These are phyloP conservation scores for Armadillidium nasatum DNA, from an alignment of 1,140 invertebrate species.

Conservation along the genomic window DNA sequence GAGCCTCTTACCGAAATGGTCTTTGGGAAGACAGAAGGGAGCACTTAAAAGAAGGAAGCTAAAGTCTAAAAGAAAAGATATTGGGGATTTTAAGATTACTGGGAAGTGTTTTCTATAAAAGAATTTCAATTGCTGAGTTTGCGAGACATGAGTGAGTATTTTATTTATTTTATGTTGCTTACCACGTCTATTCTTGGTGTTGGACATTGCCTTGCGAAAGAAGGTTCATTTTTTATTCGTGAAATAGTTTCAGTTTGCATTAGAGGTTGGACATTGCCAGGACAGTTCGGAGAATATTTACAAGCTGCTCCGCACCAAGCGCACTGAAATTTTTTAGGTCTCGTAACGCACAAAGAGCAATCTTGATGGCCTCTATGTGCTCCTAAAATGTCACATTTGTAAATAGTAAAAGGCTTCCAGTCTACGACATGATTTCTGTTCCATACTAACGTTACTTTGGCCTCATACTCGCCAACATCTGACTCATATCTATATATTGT, in stretches of 20 bases:
- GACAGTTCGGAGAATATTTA: slow-evolving; percentile 74
- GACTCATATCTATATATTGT: slow-evolving; percentile 84
- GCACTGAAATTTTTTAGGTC: slow-evolving; percentile 75
- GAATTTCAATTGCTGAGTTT: not conserved
- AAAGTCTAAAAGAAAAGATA: not conserved
- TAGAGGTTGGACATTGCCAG: slow-evolving; percentile 66
- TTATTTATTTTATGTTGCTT: slow-evolving; percentile 44
- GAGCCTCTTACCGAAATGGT: slow-evolving; percentile 5
- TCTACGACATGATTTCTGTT: slow-evolving; percentile 88
- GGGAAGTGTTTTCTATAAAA: not conserved
- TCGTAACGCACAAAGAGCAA: slow-evolving; percentile 89
- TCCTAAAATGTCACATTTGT: slow-evolving; percentile 89
- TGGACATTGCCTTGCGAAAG: slow-evolving; percentile 62
- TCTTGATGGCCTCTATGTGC: slow-evolving; percentile 86
- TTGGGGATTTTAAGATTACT: not conserved
- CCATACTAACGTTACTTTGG: slow-evolving; percentile 83
- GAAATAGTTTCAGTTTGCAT: slow-evolving; percentile 64
- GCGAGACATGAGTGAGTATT: not conserved
- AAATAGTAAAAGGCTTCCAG: slow-evolving; percentile 79
- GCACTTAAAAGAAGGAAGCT: not conserved
- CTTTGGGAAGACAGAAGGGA: not conserved
- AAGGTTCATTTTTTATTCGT: slow-evolving; percentile 57
- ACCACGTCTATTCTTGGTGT: slow-evolving; percentile 87
- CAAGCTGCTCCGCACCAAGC: slow-evolving; percentile 87
- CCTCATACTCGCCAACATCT: slow-evolving; percentile 75